Conservation (phyloP, 2,888 invertebrate genomes). For the Ochropleura leucogaster region DNA sequence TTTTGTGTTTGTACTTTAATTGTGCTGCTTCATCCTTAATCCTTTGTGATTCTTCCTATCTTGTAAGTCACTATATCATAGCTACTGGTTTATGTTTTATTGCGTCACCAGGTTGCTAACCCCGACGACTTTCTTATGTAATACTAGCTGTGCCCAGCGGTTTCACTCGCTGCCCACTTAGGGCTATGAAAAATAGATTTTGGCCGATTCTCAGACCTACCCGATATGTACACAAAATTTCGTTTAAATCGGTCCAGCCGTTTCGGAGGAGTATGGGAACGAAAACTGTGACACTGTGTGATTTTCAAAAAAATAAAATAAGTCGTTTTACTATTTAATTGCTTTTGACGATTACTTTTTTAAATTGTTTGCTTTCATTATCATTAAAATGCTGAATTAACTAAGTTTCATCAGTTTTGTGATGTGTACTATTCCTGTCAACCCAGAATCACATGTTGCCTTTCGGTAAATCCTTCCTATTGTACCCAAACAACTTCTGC, state of each 20-base stretch:
- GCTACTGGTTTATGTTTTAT: not conserved
- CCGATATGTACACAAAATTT: no score
- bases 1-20: not conserved
- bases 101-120: not conserved
- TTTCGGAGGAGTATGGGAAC: no score
- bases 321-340: not conserved
- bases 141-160: no score
- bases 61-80: not conserved
- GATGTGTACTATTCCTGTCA: not conserved
- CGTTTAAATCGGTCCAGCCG: no score
- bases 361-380: not conserved
- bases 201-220: no score
- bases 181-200: no score
- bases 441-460: not conserved
- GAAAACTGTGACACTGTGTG: no score
- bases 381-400: not conserved
- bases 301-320: not conserved
- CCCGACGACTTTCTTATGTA: not conserved
- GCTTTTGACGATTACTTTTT: not conserved
- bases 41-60: not conserved
- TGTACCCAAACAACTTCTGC: constrained; percentile 6
- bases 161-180: no score
- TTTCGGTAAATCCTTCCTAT: not conserved
- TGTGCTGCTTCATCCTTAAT: not conserved
- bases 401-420: not conserved